These are phyloP conservation scores for Hymenopus coronatus DNA, from an alignment of 2,888 invertebrate species.

Conservation along the genomic window DNA sequence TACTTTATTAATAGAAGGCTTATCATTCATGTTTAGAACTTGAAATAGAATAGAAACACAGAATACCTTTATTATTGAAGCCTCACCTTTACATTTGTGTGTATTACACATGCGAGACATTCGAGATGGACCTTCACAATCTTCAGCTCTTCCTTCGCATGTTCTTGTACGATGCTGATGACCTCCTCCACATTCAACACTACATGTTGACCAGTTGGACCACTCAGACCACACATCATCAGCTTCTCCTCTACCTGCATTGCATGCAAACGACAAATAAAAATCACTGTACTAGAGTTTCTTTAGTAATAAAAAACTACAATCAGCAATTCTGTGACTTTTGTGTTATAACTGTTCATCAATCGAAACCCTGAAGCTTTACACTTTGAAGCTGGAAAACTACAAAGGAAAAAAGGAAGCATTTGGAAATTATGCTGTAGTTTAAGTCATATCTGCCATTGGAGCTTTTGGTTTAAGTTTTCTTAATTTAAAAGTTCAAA, in stretches of 20 bases:
- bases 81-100: constrained; percentile 63
- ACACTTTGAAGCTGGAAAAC: too few relatives aligned
- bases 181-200: constrained; percentile 65
- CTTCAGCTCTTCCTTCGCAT: constrained; percentile 46
- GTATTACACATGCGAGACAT: constrained; percentile 71
- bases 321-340: too few relatives aligned
- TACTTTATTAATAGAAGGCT: too few relatives aligned
- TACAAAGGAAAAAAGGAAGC: too few relatives aligned
- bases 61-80: not conserved
- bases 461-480: too few relatives aligned
- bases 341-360: too few relatives aligned
- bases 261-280: not conserved
- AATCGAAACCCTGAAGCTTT: too few relatives aligned
- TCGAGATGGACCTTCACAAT: constrained; percentile 53
- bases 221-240: constrained; percentile 57
- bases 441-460: too few relatives aligned
- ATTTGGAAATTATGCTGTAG: too few relatives aligned
- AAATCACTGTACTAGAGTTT: not conserved
- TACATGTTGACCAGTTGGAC: constrained; percentile 66
- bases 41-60: not conserved
- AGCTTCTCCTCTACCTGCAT: constrained; percentile 37
- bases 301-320: too few relatives aligned
- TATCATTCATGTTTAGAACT: too few relatives aligned
- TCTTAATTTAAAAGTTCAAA: too few relatives aligned
- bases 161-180: constrained; percentile 60